These are phyloP conservation scores for Tetranychus truncatus DNA, from an alignment of 2,888 invertebrate genomes.

Conservation along the genomic window DNA sequence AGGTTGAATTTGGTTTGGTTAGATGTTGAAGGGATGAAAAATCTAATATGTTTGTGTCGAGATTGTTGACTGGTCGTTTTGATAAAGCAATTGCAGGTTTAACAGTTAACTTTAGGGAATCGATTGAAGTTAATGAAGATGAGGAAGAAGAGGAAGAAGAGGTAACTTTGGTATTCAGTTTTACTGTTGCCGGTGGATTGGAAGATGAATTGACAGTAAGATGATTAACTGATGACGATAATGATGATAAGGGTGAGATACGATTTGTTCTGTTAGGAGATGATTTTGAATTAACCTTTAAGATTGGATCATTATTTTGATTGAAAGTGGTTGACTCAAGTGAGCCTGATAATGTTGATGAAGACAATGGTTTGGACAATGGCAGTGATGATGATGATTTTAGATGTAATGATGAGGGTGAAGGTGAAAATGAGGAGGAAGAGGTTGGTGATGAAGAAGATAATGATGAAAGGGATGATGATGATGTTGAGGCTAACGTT, in stretches of 20 bases:
- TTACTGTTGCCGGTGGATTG: neutral
- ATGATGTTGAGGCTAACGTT: neutral
- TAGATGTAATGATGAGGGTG: neutral
- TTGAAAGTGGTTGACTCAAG: neutral
- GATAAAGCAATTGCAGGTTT: neutral
- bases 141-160: neutral
- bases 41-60: neutral
- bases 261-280: neutral
- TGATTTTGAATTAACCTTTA: neutral
- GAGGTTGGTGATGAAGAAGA: neutral
- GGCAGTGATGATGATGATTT: neutral
- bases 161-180: neutral
- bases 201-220: neutral
- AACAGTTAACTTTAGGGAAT: constrained; percentile 1
- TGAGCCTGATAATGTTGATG: neutral
- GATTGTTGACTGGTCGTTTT: neutral
- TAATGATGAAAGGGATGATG: neutral
- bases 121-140: neutral
- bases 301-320: neutral
- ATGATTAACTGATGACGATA: neutral
- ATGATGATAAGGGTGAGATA: neutral
- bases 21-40: neutral
- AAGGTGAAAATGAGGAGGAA: neutral
- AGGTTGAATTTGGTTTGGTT: neutral
- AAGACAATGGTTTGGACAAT: neutral